phyloP scores from a whole-genome alignment of 2,797 vertebrate species.

The Neopelma chrysocephalum region DNA sequence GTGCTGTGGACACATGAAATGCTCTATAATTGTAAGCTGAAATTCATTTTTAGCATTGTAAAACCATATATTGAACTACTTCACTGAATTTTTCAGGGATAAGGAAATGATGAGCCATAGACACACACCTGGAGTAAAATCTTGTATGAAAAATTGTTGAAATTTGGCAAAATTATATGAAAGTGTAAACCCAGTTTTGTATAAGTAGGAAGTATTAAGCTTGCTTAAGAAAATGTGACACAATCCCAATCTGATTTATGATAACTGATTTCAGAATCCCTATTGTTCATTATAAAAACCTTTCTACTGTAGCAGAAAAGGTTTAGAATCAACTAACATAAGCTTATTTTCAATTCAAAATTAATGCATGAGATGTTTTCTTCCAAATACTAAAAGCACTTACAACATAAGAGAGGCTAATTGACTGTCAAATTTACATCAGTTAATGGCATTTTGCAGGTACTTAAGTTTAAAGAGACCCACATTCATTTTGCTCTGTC shows the following conservation, averaged over 20 bases:
- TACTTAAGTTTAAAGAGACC: conserved; percentile 33
- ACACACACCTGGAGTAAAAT: neutral
- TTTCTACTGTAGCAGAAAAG: neutral
- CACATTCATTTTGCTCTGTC: neutral
- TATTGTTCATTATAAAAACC: neutral
- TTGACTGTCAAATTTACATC: conserved; percentile 36
- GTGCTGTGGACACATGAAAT: conserved; percentile 5
- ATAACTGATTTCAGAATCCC: neutral
- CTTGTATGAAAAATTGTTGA: neutral
- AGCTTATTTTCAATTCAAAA: conserved; percentile 17
- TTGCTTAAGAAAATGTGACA: neutral
- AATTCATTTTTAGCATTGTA: conserved; percentile 1
- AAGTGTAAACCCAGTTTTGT: neutral
- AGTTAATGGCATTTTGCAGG: conserved; percentile 33
- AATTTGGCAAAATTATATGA: neutral
- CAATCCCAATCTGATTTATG: neutral
- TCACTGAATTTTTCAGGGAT: neutral
- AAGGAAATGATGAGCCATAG: neutral
- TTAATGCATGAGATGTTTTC: neutral
- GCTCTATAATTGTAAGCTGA: neutral
- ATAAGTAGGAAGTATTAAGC: neutral
- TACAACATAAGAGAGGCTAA: neutral
- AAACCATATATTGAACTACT: neutral
- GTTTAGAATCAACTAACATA: neutral
- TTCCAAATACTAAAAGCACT: conserved; percentile 25